Base-by-base conservation (phyloP, 2,797 vertebrate genomes). In the Poecilia velifera region DNA sequence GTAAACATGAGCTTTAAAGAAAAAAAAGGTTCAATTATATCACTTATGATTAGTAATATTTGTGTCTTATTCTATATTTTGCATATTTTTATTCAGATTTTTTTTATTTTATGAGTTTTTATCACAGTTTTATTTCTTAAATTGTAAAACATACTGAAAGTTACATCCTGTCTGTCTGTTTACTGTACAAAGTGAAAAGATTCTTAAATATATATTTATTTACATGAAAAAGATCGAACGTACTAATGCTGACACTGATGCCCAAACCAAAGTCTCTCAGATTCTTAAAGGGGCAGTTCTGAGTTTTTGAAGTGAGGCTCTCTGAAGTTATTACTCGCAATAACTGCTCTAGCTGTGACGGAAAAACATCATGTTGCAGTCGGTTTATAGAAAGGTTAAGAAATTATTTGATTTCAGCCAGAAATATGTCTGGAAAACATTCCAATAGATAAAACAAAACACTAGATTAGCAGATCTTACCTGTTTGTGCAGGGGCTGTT, bases 61-160 rank as follows among this genome's bases (percentile, higher is more conserved):
- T 90, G 87, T 90, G 88, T 93, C 89, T 92, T 94, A 92, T 93
- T 64, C 92, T 94, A 94, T 94, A 93, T 90, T 94, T 94, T 94
- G 90, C 92, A 92, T 94, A 93, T 94, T 93, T 96, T 93, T 95
- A 72, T 91, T 89, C n/a, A 76, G 72, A 74, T 79, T 1, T 83
- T 91, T 81, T 91, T 34, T 12, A 83, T 93, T 92, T 94, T 93
- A 81, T 89, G 73, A 76, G 46, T 89, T 89, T 94, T 96, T 95
- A 92, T 91, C 80, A n/a, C 76, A 5, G 62, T 94, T 94, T 95
- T 94, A 94, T 94, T 94, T 95, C 92, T 93, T 95, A 95, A 94
- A 95, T 93, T 95, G 94, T 92, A 96, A 96, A 96, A 96, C 92
- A 92, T 94, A 93, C 92, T 93, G 89, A 96, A 96, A 96, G 94